A percentile compares a stretch with the other conserved stretches of the same genome.
phyloP scores from a whole-genome alignment of 64 coral and sea anemone species.

The Acropora yongei region DNA sequence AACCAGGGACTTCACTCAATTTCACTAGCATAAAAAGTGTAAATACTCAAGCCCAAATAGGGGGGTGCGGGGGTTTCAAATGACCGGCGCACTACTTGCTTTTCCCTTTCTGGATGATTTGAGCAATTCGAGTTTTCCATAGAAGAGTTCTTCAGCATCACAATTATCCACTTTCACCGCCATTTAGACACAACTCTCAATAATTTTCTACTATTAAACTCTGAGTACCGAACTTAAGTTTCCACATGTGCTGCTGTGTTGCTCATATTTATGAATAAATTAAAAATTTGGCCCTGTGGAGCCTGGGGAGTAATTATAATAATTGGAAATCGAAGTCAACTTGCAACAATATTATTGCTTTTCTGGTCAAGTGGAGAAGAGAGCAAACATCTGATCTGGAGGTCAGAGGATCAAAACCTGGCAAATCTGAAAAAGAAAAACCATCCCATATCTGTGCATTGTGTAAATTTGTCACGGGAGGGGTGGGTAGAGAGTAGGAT shows the following conservation, averaged over 20 bases:
- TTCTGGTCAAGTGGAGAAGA: neutral
- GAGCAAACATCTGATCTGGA: neutral
- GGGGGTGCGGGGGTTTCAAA: no score
- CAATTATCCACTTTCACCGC: neutral
- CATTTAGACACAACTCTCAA: neutral
- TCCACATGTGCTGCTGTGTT: no score
- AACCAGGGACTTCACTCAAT: no score
- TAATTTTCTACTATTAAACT: no score
- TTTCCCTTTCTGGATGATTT: slow-evolving; percentile 18
- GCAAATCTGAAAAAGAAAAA: neutral
- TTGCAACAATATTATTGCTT: neutral
- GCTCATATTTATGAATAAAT: neutral
- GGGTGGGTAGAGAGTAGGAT: no score
- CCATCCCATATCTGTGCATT: neutral
- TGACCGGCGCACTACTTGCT: neutral
- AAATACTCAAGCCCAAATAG: no score
- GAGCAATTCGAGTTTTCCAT: neutral
- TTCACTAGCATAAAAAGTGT: no score
- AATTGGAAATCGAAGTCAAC: neutral
- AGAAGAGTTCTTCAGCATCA: slow-evolving; percentile 4
- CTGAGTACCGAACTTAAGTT: no score
- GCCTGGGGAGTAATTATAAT: neutral
- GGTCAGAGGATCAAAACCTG: neutral
- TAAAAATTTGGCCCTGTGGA: neutral
- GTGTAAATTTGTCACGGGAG: neutral